Base-by-base conservation (phyloP, 2,797 vertebrate species). In the Tapera naevia region DNA sequence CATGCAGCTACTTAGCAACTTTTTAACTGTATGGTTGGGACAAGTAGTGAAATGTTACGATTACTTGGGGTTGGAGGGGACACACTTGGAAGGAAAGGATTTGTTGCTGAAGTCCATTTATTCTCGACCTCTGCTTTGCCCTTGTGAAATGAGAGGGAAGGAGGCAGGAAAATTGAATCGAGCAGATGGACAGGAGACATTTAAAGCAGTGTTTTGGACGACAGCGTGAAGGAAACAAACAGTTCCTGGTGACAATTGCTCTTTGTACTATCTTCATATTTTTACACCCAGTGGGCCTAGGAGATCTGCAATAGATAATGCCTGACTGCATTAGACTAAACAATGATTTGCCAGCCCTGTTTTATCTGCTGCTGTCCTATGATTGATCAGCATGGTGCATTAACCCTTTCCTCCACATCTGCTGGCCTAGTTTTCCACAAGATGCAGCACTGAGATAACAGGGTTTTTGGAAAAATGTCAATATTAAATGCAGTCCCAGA, bases 261-360 rank as follows among this genome's bases (percentile, higher is more conserved):
- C 89, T 86, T 93, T 96, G 93, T 94, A 93, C 96, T 86, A 92
- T 88, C 81, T 92, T 88, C 39, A 66, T 89, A 62, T 69, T 89
- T 84, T 80, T 91, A 91, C 89, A 96, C 89, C 82, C 91, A 72
- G 27, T 76, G 79, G 64, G 30, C 75, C 60, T 73, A 53, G 46
- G 80, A 95, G 93, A 95, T 80, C 83, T 92, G 74, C 57, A 41
- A 85, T 95, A 92, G 94, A 92, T 95, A 93, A 89, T 84, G 78
- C 85, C 89, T 86, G 64, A 90, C 85, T 96, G 87, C 93, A 91
- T 58, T 73, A 97, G 96, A 96, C 95, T 94, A 97, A 97, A 96
- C 95, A 97, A 88, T 96, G 95, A 96, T 96, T 97, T 96, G 96
- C 94, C 92, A 96, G 80, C 61, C 37, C 54, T 80, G 53, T 61